Percentiles rank a stretch among this genome's conserved stretches.
Evolutionary conservation across 2,113 vertebrate genomes (phyloP).

Genomic region (Megaceryle torquata): DNA sequence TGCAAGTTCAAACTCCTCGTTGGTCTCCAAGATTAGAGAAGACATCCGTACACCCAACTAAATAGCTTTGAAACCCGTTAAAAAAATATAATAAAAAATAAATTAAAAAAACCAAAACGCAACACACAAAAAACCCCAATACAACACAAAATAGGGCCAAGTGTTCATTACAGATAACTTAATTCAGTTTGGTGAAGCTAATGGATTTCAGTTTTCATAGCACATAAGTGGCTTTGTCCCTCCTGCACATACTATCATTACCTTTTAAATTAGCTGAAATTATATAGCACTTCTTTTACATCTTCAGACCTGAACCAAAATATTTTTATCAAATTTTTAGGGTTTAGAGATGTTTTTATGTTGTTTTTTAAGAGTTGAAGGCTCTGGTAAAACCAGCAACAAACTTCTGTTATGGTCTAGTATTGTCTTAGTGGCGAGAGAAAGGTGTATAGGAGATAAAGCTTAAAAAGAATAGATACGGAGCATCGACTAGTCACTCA

Average conservation of each 20-base stretch:
- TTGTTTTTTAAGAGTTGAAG: not conserved
- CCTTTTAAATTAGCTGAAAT: not conserved
- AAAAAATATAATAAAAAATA: not conserved
- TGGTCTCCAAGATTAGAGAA: not conserved
- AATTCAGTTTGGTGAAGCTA: not conserved
- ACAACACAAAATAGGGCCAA: not conserved
- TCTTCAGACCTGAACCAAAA: not conserved
- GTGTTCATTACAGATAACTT: not conserved
- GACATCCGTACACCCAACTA: not conserved
- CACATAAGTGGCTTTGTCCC: not conserved
- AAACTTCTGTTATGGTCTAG: not conserved
- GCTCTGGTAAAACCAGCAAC: not conserved
- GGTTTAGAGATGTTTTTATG: not conserved
- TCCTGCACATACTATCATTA: not conserved
- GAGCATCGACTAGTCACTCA: not conserved
- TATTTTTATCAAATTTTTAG: not conserved
- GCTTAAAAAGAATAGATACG: not conserved
- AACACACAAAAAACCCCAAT: not conserved
- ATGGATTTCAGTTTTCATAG: not conserved
- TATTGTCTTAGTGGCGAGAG: not conserved
- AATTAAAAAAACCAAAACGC: not conserved
- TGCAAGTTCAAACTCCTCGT: not conserved
- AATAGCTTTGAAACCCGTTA: not conserved
- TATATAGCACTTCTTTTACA: not conserved
- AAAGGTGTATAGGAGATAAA: fast-evolving